Percentiles rank a stretch among this genome's conserved stretches.
Evolutionary conservation across 2,888 invertebrate species (phyloP).

Genomic region (Pinctada fucata): DNA sequence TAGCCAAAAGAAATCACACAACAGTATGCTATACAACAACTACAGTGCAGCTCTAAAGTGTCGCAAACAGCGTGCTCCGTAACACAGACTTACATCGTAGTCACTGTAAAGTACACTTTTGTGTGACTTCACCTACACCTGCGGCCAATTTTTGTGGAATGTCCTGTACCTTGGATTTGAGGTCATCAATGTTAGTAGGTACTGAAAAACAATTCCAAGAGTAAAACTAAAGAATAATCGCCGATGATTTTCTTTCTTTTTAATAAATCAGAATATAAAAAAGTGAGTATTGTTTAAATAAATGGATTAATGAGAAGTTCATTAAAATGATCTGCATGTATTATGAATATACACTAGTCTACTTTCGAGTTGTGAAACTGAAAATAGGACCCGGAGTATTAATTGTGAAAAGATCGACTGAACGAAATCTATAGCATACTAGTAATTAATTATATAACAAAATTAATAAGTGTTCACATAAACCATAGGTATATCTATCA

Average conservation of each 20-base stretch:
- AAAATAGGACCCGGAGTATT: too few species aligned
- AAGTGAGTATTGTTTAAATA: neutral
- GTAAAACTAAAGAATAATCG: neutral
- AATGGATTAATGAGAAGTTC: neutral
- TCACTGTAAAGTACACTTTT: slow-evolving; percentile 75
- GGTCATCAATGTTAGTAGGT: slow-evolving; percentile 69
- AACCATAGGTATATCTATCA: too few species aligned
- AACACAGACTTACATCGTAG: slow-evolving; percentile 5
- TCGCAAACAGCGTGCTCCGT: neutral
- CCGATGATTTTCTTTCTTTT: slow-evolving; percentile 21
- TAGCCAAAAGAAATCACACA: neutral
- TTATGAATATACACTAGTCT: too few species aligned
- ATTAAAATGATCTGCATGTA: slow-evolving; percentile 11
- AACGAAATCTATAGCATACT: too few species aligned
- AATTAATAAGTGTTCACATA: too few species aligned
- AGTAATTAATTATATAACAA: too few species aligned
- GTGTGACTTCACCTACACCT: slow-evolving; percentile 72
- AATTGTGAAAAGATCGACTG: too few species aligned
- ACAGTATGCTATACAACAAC: slow-evolving; percentile 3
- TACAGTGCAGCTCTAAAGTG: slow-evolving; percentile 1
- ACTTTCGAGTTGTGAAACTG: too few species aligned
- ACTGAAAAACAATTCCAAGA: slow-evolving; percentile 50
- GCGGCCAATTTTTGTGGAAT: slow-evolving; percentile 73
- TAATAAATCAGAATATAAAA: neutral
- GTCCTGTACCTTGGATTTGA: slow-evolving; percentile 74